Evolutionary conservation across 2,888 invertebrate genomes (phyloP), one percentile per base, ranked within the genome.

Genomic region (Slavum lentiscoides): DNA sequence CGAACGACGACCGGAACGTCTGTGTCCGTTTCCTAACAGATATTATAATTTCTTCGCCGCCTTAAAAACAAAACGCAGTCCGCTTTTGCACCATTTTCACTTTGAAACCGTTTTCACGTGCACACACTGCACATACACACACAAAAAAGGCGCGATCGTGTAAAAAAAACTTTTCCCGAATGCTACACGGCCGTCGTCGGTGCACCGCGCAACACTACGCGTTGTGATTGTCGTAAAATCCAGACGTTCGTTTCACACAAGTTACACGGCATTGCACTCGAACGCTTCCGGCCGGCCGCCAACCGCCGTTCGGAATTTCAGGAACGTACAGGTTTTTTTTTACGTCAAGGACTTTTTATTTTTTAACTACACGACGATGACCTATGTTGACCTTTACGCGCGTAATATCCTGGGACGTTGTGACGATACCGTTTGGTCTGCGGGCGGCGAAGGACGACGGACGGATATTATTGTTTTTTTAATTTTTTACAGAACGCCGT

Each of bases 301-400:
- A 70, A 77, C 39, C 70, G 77, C 69, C 17, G 70, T 77, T 77
- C 53, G 77, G 77, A 64, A 77, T 77, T 77, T 70, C 77, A 70
- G 69, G 59, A 77, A 62, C 49, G 70, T 77, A 69, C 77, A 55
- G 77, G 69, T 70, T 77, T 77, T 76, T 76, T 68, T 64, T 61
- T 53, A n/a, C n/a, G n/a, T n/a, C n/a, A n/a, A n/a, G n/a, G n/a
- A n/a, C 15, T 37, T 21, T 67, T 67, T 67, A n/a, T n/a, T 72
- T 72, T 61, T 61, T 23, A 37, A n/a, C 13, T 39, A 53, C 58
- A 67, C 55, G 66, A 55, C 68, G 53, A 55, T 70, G 77, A 70
- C 77, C 77, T 77, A 69, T 77, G 69, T 70, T 77, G 77, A 77
- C 77, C 70, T 23, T 61, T 55, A 39, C 23, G 23, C 23, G 23